Percentiles rank a stretch among this genome's conserved stretches.
phyloP scores from a whole-genome alignment of 1,140 invertebrate genomes.

The Euwallacea similis region DNA sequence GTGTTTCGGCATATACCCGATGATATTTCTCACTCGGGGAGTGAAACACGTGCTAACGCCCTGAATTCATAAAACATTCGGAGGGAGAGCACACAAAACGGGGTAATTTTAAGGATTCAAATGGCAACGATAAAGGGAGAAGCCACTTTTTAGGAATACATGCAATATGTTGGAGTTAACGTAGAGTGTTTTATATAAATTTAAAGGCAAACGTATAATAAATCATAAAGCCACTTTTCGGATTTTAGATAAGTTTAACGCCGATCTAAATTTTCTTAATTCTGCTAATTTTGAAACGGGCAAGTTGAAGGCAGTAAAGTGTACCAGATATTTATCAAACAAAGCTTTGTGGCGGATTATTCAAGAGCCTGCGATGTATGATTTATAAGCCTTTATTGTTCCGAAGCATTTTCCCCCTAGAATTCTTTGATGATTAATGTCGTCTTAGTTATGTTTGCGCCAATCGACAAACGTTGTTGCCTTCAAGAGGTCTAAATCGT shows the following conservation, averaged over 20 bases:
- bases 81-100: not conserved
- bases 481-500: not conserved
- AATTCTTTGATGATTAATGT: slow-evolving; percentile 13
- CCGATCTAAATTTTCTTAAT: not conserved
- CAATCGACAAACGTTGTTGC: not conserved
- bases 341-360: slow-evolving; percentile 8
- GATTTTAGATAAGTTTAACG: too few relatives aligned
- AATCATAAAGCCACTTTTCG: too few relatives aligned
- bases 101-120: slow-evolving; percentile 6
- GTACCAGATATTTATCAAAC: slow-evolving; percentile 11
- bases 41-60: slow-evolving; percentile 7
- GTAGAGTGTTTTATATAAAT: too few relatives aligned
- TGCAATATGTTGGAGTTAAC: too few relatives aligned
- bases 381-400: slow-evolving; percentile 13
- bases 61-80: slow-evolving; percentile 21
- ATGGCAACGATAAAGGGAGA: slow-evolving; percentile 1
- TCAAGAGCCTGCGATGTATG: slow-evolving; percentile 8
- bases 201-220: too few relatives aligned
- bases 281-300: not conserved
- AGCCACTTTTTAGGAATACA: not conserved
- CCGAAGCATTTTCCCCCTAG: not conserved
- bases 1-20: slow-evolving; percentile 11
- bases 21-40: slow-evolving; percentile 10
- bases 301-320: not conserved
- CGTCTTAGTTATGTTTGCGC: slow-evolving; percentile 9